Conservation (phyloP, 2,888 invertebrate genomes). For the Tenthredo amoena region DNA sequence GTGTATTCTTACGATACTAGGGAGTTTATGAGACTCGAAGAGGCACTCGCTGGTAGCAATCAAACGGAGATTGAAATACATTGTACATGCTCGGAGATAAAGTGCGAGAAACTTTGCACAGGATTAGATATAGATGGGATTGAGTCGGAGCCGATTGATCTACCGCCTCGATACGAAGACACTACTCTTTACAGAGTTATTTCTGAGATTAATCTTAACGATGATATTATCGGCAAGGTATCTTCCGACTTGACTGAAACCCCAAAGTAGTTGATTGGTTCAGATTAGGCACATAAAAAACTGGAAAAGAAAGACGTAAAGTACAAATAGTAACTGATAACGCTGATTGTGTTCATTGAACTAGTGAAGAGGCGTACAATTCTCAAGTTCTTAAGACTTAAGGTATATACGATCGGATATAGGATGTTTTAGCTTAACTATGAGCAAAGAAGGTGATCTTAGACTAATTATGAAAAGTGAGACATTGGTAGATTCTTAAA, state of each 20-base stretch:
- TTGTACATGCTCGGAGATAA: not conserved
- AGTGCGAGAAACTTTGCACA: conserved; percentile 52
- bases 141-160: not conserved
- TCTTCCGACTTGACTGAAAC: not conserved
- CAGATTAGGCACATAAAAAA: not conserved
- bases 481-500: not conserved
- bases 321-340: conserved; percentile 16
- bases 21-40: conserved; percentile 68
- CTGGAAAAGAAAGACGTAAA: not conserved
- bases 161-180: conserved; percentile 64
- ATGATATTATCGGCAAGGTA: conserved; percentile 32
- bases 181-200: conserved; percentile 64
- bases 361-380: not conserved
- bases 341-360: not conserved
- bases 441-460: not conserved
- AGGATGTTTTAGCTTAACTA: not conserved
- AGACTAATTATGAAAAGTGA: not conserved
- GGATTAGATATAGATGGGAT: conserved; percentile 17
- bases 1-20: conserved; percentile 66
- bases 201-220: conserved; percentile 63
- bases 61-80: not conserved
- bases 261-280: not conserved
- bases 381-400: not conserved
- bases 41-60: conserved; percentile 2
- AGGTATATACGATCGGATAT: not conserved